These are phyloP conservation scores for Trachemys scripta DNA, from an alignment of 2,113 vertebrate genomes.

Conservation along the genomic window DNA sequence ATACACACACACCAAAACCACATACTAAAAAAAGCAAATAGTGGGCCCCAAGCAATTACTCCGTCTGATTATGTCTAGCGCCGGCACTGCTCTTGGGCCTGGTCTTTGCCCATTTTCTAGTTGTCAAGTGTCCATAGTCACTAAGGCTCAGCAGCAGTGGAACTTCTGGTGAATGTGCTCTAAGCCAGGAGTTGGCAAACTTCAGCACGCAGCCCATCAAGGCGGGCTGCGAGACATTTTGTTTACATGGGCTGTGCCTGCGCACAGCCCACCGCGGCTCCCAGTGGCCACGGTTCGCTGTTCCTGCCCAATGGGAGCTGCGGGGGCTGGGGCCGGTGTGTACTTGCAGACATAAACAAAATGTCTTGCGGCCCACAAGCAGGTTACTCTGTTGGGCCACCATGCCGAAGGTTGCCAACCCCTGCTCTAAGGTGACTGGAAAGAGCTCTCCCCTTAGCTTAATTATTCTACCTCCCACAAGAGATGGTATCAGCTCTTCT, in stretches of 20 bases:
- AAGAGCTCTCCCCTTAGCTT: not conserved
- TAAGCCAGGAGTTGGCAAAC: not conserved
- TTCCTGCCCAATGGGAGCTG: no score
- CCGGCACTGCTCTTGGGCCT: not conserved
- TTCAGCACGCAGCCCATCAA: no score
- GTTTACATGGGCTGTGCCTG: no score
- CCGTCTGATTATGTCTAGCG: not conserved
- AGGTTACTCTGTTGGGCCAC: no score
- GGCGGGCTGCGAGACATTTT: no score
- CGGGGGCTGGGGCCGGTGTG: no score
- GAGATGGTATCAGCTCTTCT: not conserved
- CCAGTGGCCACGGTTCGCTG: no score
- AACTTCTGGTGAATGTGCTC: not conserved
- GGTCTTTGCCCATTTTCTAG: not conserved
- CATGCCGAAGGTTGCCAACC: no score
- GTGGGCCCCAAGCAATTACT: not conserved
- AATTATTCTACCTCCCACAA: not conserved
- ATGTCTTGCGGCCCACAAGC: no score
- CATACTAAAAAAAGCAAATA: not conserved
- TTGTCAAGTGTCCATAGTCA: not conserved
- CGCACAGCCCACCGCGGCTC: no score
- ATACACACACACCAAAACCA: no score
- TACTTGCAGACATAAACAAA: no score
- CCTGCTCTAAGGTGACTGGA: not conserved
- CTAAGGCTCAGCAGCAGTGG: not conserved